A percentile compares a stretch with the other conserved stretches of the same genome.
These are phyloP conservation scores for Leptestheria dahalacensis DNA, from an alignment of 1,140 invertebrate genomes.

Conservation along the genomic window DNA sequence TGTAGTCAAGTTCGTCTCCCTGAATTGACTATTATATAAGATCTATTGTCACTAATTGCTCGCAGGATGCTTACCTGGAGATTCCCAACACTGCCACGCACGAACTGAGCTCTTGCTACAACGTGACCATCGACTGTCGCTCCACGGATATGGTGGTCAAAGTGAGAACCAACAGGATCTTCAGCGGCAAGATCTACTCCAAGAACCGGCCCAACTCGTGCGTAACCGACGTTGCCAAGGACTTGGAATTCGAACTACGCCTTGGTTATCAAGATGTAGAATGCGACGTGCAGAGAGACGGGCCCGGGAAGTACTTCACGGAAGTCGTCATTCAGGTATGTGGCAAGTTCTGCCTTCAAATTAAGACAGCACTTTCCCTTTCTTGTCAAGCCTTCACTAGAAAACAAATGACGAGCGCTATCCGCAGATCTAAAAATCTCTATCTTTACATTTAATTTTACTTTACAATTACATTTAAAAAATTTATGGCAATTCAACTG, in stretches of 20 bases:
- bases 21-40: constrained; percentile 1
- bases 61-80: constrained; percentile 33
- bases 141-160: constrained; percentile 34
- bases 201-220: constrained; percentile 35
- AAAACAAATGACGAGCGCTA: no score
- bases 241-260: constrained; percentile 29
- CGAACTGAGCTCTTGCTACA: constrained; percentile 38
- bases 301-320: constrained; percentile 28
- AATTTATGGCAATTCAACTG: no score
- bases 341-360: no score
- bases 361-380: no score
- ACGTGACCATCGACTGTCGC: constrained; percentile 33
- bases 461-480: no score
- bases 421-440: no score
- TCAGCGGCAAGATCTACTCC: constrained; percentile 38
- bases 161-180: constrained; percentile 35
- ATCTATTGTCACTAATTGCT: not conserved
- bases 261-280: constrained; percentile 31
- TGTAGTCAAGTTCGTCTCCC: not conserved
- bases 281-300: constrained; percentile 31
- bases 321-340: constrained; percentile 27
- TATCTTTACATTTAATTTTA: no score
- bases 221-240: constrained; percentile 30
- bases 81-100: constrained; percentile 32
- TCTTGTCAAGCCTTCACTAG: no score